Percentiles rank a stretch among this genome's conserved stretches.
These are phyloP conservation scores for Drosophila niveifrons DNA, from an alignment of 2,888 invertebrate genomes.

Conservation along the genomic window DNA sequence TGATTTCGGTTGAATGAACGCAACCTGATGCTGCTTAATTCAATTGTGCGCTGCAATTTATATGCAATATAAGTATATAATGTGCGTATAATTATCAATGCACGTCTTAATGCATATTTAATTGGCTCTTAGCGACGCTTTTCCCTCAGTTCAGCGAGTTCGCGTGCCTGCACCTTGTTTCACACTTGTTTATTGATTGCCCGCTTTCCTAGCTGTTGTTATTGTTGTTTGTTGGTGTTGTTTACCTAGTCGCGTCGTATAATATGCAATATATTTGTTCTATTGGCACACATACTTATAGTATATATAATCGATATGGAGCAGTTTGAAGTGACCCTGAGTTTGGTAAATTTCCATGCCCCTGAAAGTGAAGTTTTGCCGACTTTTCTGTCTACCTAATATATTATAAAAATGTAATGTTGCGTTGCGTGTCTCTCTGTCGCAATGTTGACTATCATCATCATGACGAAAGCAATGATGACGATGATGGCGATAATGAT, in stretches of 20 bases:
- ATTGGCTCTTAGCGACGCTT: slow-evolving; percentile 44
- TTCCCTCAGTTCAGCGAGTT: slow-evolving; percentile 17
- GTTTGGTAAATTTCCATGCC: slow-evolving; percentile 15
- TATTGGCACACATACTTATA: slow-evolving; percentile 10
- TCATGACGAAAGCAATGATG: slow-evolving; percentile 26
- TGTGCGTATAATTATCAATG: slow-evolving; percentile 39
- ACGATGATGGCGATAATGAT: slow-evolving; percentile 23
- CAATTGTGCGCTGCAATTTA: slow-evolving; percentile 15
- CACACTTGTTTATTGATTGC: slow-evolving; percentile 63
- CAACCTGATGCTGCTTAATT: slow-evolving; percentile 4
- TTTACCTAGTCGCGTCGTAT: slow-evolving; percentile 17
- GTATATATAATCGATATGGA: slow-evolving; percentile 65
- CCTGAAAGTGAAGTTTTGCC: slow-evolving; percentile 28
- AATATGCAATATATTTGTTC: slow-evolving; percentile 31
- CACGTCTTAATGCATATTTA: slow-evolving; percentile 36
- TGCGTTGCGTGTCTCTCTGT: slow-evolving; percentile 63
- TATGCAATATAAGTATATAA: background rate
- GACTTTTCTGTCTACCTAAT: slow-evolving; percentile 30
- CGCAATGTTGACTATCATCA: slow-evolving; percentile 15
- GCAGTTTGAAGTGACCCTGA: slow-evolving; percentile 65
- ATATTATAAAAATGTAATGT: slow-evolving; percentile 26
- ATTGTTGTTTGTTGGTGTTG: slow-evolving; percentile 14
- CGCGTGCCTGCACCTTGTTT: slow-evolving; percentile 41
- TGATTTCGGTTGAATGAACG: slow-evolving; percentile 49
- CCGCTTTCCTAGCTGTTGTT: slow-evolving; percentile 23